Evolutionary conservation across 2,888 invertebrate genomes (phyloP), one percentile per base, ranked within the genome.

Genomic region (Dyspetes luteomarginatus): DNA sequence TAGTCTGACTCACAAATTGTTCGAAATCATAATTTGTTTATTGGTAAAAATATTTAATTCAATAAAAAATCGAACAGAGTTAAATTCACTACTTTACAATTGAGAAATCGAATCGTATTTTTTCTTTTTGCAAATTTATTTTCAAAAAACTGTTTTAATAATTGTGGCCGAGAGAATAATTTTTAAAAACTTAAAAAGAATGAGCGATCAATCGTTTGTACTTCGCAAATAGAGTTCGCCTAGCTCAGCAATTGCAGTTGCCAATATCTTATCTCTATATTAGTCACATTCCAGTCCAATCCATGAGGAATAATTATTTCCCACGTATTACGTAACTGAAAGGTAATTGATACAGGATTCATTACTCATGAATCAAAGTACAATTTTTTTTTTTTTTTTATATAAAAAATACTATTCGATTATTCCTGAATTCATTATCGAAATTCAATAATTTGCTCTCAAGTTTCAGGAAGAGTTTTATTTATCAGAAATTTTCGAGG

Each of bases 191-290:
- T 36, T 36, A 36, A 36, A 36, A 36, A 12, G 12, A 36, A 36
- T 36, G 7, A 36, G 2, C 2, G 12, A 36, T 12, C 9, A 12
- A 3, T 7, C 36, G 4, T 12, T 2, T 36, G 2, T 0, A 36
- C 36, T 7, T 12, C 12, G 36, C 36, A 36, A 12, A 22, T 15
- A 15, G 43, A 26, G 15, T 24, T 45, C 22, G 28, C 17, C 2
- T 19, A 36, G 41, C 52, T 68, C 36, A 36, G 36, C 41, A 36
- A 41, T 30, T 22, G 3, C n/a, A 24, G 41, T 36, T 1, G 15
- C 36, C 50, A n/a, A n/a, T 58, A 68, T 68, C 67, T 68, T 68
- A 68, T 68, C 67, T 68, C 22, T 4, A 24, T 15, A 41, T 68
- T 52, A 52, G 52, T 55, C 67, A 52, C 67, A 30, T 24, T 36